Base-by-base conservation (phyloP, 2,888 invertebrate species). In the Pyrocoelia pectoralis region DNA sequence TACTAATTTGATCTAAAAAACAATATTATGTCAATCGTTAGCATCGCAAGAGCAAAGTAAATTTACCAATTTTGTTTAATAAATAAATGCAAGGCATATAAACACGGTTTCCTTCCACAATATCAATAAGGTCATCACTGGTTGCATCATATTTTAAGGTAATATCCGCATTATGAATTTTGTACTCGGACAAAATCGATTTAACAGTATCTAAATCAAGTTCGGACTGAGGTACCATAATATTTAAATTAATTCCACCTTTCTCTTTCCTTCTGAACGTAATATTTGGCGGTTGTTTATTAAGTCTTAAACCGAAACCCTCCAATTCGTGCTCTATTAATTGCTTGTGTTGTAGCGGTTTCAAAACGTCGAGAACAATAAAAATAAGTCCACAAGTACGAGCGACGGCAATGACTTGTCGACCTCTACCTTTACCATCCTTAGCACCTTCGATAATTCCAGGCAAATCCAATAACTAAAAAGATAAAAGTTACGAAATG, bases 371-470 rank as follows among this genome's bases (percentile, higher is more conserved):
- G 56, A 99, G 84, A 0, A 98, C 95, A 78, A 99, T 97, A 81
- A 98, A 98, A 73, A 99, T 95, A 29, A 99, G 87, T 78, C 96
- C 95, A 82, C 98, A 99, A 0, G 99, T 99, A 57, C 99, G 86
- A 0, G 99, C 99, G 0, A 99, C 99, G 0, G 99, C 98, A 74
- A 99, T 99, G 2, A 98, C 98, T 82, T 99, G 98, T 66, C 98
- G 88, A 85, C 98, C 98, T 81, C 98, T 85, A 85, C 98, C 98
- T 81, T 99, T 99, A 68, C 99, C 99, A 79, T 99, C 99, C 79
- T 99, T 99, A 0, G 99, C 99, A 67, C 99, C 99, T 84, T 99
- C 99, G 73, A 99, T 99, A 80, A 99, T 99, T 83, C 99, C 99
- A 66, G 99, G 99, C 74, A 99, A 87, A 88, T 99, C 99, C 8